Conservation (phyloP, 2,888 invertebrate species). For the Synanthedon andrenaeformis region DNA sequence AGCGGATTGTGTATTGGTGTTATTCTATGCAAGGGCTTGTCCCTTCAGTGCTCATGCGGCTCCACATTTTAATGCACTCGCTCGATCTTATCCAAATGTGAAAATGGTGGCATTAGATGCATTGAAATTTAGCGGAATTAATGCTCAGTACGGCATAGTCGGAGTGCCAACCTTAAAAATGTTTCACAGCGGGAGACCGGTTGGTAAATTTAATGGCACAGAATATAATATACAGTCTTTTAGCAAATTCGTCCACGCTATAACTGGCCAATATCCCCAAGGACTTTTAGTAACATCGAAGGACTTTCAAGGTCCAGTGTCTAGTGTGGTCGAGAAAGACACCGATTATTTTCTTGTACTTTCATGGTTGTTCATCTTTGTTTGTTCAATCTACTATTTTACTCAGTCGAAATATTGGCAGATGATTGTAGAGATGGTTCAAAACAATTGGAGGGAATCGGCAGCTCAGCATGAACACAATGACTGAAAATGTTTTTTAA, state of each 20-base stretch:
- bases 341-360: constrained; percentile 85
- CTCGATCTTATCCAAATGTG: constrained; percentile 86
- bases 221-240: constrained; percentile 84
- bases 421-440: constrained; percentile 84
- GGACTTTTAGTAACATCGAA: constrained; percentile 78
- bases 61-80: constrained; percentile 90
- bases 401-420: constrained; percentile 82
- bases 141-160: constrained; percentile 91
- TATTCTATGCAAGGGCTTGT: constrained; percentile 92
- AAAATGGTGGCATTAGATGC: constrained; percentile 93
- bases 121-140: constrained; percentile 83
- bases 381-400: constrained; percentile 80
- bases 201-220: constrained; percentile 86
- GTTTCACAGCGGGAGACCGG: constrained; percentile 89
- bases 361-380: constrained; percentile 87
- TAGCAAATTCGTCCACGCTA: constrained; percentile 79
- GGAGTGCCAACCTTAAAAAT: constrained; percentile 90
- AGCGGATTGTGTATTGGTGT: constrained; percentile 79
- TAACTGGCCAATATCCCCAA: constrained; percentile 77
- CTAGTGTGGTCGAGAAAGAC: constrained; percentile 79
- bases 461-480: constrained; percentile 85
- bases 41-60: constrained; percentile 92
- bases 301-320: constrained; percentile 85
- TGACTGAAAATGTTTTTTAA: constrained; percentile 51
- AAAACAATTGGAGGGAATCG: constrained; percentile 89